Evolutionary conservation across 1,140 invertebrate genomes (phyloP).

Genomic region (Metaphire vulgaris): DNA sequence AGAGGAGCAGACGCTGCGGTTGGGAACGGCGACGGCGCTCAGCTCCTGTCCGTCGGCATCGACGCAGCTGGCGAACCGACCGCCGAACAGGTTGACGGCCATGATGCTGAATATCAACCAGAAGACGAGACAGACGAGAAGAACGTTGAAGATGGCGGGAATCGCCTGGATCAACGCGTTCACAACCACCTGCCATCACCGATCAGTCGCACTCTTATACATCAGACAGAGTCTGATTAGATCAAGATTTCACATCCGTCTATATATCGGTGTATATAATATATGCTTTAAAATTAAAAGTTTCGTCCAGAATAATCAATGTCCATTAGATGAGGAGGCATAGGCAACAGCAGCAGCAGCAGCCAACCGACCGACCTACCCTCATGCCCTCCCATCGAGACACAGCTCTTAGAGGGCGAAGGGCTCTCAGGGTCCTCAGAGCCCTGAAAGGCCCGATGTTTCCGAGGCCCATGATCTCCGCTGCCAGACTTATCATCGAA

Average conservation of each 20-base stretch:
- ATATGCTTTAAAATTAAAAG: too few species aligned
- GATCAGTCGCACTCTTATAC: too few species aligned
- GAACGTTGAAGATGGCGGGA: slow-evolving; percentile 89
- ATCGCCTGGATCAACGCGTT: slow-evolving; percentile 86
- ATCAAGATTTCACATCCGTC: too few species aligned
- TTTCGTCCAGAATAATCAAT: too few species aligned
- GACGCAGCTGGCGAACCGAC: slow-evolving; percentile 57
- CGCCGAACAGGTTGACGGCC: slow-evolving; percentile 79
- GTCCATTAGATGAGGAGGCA: too few species aligned
- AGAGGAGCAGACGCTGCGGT: slow-evolving; percentile 60
- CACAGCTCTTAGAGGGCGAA: slow-evolving; percentile 80
- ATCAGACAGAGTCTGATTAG: too few species aligned
- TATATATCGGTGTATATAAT: too few species aligned
- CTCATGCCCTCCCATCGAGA: slow-evolving; percentile 93
- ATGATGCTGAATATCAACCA: slow-evolving; percentile 88
- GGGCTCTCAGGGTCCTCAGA: slow-evolving; percentile 80
- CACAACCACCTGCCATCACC: slow-evolving; percentile 73
- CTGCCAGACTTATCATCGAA: slow-evolving; percentile 57
- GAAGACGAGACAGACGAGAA: slow-evolving; percentile 73
- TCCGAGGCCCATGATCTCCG: slow-evolving; percentile 31
- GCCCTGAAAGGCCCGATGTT: slow-evolving; percentile 65
- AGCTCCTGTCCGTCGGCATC: slow-evolving; percentile 44
- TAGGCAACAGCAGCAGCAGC: too few species aligned
- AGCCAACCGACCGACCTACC: too few species aligned
- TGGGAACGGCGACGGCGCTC: slow-evolving; percentile 73